Conservation (phyloP, 1,140 invertebrate species). For the Zophobas morio region DNA sequence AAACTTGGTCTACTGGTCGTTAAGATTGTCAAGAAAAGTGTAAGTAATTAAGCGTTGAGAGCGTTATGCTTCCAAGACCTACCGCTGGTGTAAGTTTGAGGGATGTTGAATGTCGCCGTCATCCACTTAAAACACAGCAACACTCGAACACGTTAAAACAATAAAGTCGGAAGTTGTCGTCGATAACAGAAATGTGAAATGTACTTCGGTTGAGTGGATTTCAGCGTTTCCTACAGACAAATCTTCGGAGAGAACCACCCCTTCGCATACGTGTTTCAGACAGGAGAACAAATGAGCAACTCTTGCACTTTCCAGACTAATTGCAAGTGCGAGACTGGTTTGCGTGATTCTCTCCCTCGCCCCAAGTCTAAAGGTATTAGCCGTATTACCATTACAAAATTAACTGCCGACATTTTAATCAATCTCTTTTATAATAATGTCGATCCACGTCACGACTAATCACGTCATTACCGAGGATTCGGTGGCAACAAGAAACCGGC, state of each 20-base stretch:
- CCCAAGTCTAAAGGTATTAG: not conserved
- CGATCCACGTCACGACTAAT: conserved; percentile 7
- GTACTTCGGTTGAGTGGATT: conserved; percentile 9
- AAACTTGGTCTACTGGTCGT: too few relatives aligned
- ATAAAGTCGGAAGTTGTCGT: conserved; percentile 1
- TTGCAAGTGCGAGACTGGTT: conserved; percentile 28
- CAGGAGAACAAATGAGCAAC: conserved; percentile 29
- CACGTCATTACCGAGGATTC: not conserved
- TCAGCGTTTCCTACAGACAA: conserved; percentile 1
- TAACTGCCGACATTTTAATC: conserved; percentile 8
- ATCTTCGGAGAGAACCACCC: not conserved
- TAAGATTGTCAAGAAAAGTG: too few relatives aligned
- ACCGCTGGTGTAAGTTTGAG: too few relatives aligned
- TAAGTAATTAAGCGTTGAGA: too few relatives aligned
- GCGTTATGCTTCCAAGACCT: too few relatives aligned
- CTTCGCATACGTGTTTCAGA: conserved; percentile 12
- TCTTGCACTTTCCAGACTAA: conserved; percentile 32
- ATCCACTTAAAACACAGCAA: too few relatives aligned
- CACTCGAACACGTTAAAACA: conserved; percentile 5
- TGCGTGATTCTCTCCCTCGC: conserved; percentile 16
- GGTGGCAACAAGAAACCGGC: not conserved
- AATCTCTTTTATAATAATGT: conserved; percentile 6
- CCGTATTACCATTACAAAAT: conserved; percentile 18
- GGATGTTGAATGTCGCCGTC: too few relatives aligned
- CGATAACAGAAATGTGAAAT: conserved; percentile 2